These are phyloP conservation scores for Phrynocephalus versicolor DNA, from an alignment of 2,113 vertebrate species.

Conservation along the genomic window DNA sequence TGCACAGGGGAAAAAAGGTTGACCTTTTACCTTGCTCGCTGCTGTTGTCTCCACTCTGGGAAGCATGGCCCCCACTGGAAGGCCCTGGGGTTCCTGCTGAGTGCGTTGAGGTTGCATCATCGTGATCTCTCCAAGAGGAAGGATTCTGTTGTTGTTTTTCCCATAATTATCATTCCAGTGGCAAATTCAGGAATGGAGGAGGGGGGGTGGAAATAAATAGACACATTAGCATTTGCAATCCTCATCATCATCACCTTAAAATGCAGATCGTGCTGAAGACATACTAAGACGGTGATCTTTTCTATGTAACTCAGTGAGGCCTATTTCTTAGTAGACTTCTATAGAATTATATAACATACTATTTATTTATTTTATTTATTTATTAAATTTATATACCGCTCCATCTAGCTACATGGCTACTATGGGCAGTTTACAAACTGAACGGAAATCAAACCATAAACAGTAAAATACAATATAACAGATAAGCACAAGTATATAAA, in stretches of 20 bases:
- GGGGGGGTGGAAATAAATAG: slow-evolving; percentile 56
- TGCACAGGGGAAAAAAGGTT: slow-evolving; percentile 68
- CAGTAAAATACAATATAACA: too few species aligned
- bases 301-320: background rate
- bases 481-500: too few species aligned
- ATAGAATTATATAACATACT: background rate
- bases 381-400: too few species aligned
- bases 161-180: slow-evolving; percentile 85
- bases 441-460: too few species aligned
- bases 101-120: slow-evolving; percentile 98
- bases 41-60: slow-evolving; percentile 99
- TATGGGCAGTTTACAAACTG: too few species aligned
- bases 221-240: slow-evolving; percentile 80
- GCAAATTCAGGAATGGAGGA: slow-evolving; percentile 79
- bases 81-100: slow-evolving; percentile 98
- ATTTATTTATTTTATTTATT: too few species aligned
- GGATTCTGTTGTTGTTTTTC: slow-evolving; percentile 90
- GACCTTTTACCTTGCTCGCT: slow-evolving; percentile 97
- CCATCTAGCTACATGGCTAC: too few species aligned
- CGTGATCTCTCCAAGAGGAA: slow-evolving; percentile 99
- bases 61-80: slow-evolving; percentile 98
- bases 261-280: slow-evolving; percentile 40
- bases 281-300: slow-evolving; percentile 34
- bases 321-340: background rate
- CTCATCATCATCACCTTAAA: slow-evolving; percentile 26